Conservation (phyloP, 2,888 invertebrate species). For the Drosophila ezoana region DNA sequence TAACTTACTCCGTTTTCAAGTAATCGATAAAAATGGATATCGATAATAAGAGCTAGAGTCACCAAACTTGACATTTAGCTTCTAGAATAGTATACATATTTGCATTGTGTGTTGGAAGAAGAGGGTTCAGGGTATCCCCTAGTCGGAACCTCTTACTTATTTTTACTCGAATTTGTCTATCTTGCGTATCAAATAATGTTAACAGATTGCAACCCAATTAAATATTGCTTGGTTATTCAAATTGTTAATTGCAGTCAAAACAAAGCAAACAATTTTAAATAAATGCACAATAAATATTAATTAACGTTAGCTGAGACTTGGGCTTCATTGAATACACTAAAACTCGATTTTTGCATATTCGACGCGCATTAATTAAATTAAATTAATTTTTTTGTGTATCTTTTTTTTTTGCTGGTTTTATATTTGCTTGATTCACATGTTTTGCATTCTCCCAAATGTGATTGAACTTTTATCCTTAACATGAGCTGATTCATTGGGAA, state of each 20-base stretch:
- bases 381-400: not conserved
- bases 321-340: conserved; percentile 16
- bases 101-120: too few relatives aligned
- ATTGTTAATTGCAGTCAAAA: conserved; percentile 9
- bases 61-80: too few relatives aligned
- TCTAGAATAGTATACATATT: too few relatives aligned
- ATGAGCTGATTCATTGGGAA: conserved; percentile 34
- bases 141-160: too few relatives aligned
- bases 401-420: not conserved
- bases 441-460: not conserved
- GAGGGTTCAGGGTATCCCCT: too few relatives aligned
- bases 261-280: conserved; percentile 8
- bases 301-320: conserved; percentile 11
- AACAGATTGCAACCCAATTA: too few relatives aligned
- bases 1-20: too few relatives aligned
- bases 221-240: too few relatives aligned
- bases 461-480: conserved; percentile 43
- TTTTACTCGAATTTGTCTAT: too few relatives aligned
- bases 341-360: conserved; percentile 27
- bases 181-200: too few relatives aligned
- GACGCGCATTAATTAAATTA: conserved; percentile 27
- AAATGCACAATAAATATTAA: conserved; percentile 33
- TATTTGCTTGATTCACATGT: conserved; percentile 9
- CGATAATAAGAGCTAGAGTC: too few relatives aligned
- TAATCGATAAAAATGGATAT: too few relatives aligned